A percentile compares a stretch with the other conserved stretches of the same genome.
Evolutionary conservation across 2,797 vertebrate genomes (phyloP).

Genomic region (Falco cherrug): DNA sequence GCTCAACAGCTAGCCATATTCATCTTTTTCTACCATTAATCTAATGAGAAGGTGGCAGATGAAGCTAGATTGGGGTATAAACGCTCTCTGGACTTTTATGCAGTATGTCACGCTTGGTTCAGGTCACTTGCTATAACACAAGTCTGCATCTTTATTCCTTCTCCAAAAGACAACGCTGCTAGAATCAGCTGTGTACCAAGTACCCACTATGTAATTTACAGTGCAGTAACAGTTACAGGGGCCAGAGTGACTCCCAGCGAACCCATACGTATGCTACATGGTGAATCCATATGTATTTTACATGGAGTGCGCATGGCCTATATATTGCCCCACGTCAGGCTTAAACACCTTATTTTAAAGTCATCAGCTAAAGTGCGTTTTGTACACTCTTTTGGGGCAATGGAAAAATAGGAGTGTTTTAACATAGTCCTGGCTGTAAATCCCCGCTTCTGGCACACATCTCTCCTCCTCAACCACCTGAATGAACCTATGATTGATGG

Average conservation of each 20-base stretch:
- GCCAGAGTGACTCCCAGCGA: not conserved
- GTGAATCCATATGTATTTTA: not conserved
- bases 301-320: not conserved
- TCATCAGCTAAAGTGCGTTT: not conserved
- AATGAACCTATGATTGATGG: accelerated
- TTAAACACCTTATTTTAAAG: not conserved
- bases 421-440: not conserved
- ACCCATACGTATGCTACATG: not conserved
- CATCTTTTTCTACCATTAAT: not conserved
- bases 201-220: not conserved
- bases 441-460: not conserved
- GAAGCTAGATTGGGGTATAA: not conserved
- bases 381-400: not conserved
- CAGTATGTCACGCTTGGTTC: accelerated
- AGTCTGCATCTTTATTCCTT: not conserved
- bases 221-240: not conserved
- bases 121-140: not conserved
- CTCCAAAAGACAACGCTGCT: not conserved
- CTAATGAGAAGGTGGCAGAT: not conserved
- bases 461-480: not conserved
- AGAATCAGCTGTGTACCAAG: not conserved
- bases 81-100: not conserved
- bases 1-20: not conserved
- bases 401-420: not conserved
- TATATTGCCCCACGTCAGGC: not conserved